Evolutionary conservation across 2,113 vertebrate species (phyloP).

Genomic region (Tursiops truncatus): DNA sequence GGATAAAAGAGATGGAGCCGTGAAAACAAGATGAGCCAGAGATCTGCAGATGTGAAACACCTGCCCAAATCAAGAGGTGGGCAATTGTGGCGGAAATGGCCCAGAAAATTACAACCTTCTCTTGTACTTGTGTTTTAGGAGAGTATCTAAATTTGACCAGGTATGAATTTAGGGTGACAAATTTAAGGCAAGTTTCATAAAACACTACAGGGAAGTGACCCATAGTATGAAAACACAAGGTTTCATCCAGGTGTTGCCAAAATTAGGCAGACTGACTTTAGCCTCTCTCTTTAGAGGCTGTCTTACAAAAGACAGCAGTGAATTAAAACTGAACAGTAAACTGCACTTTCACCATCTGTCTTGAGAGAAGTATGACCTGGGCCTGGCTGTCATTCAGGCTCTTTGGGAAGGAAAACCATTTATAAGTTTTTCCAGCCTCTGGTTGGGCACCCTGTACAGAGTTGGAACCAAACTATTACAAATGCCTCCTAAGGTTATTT

Average conservation of each 20-base stretch:
- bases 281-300: conserved; percentile 52
- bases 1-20: conserved; percentile 68
- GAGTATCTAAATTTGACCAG: conserved; percentile 59
- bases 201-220: conserved; percentile 52
- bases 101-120: conserved; percentile 57
- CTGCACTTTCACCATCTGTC: conserved; percentile 83
- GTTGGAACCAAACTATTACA: conserved; percentile 11
- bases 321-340: conserved; percentile 82
- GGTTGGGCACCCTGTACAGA: conserved; percentile 69
- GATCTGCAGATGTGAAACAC: conserved; percentile 70
- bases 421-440: conserved; percentile 58
- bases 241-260: conserved; percentile 68
- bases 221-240: conserved; percentile 74
- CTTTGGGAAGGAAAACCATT: conserved; percentile 71
- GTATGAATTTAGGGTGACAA: conserved; percentile 67
- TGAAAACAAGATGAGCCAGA: conserved; percentile 73
- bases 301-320: conserved; percentile 78
- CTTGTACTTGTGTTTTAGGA: conserved; percentile 69
- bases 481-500: conserved; percentile 20
- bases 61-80: background rate
- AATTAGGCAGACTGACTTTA: conserved; percentile 63
- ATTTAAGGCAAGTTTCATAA: conserved; percentile 73
- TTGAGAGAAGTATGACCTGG: conserved; percentile 77
- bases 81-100: conserved; percentile 66
- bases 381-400: conserved; percentile 81